Evolutionary conservation across 1,140 invertebrate genomes (phyloP).

Genomic region (Odontomachus brunneus): DNA sequence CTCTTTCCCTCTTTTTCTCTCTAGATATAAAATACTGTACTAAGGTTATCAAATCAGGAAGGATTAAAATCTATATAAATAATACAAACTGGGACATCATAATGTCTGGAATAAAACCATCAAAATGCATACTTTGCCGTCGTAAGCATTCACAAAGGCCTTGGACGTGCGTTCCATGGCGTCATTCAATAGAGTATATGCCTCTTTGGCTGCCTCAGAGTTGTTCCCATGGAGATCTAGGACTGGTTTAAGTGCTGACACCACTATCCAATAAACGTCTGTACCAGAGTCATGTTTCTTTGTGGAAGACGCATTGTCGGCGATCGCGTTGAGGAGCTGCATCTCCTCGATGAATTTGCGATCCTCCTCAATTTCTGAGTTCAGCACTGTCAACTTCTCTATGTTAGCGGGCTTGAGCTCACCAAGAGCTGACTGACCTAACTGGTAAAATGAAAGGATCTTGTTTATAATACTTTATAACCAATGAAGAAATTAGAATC

Average conservation of each 20-base stretch:
- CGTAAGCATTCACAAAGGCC: conserved; percentile 88
- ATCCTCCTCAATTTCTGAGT: conserved; percentile 86
- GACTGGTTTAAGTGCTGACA: conserved; percentile 87
- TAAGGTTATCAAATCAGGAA: neutral
- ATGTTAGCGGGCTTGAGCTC: conserved; percentile 85
- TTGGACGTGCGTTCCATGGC: conserved; percentile 86
- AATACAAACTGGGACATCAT: no score
- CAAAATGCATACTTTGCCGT: conserved; percentile 86
- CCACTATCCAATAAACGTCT: conserved; percentile 89
- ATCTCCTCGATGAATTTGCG: conserved; percentile 89
- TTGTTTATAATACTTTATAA: neutral
- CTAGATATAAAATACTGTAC: neutral
- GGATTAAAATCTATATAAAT: neutral
- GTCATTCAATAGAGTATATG: conserved; percentile 88
- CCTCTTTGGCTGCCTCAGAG: conserved; percentile 89
- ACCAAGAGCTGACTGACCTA: conserved; percentile 83
- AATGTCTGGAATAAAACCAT: neutral
- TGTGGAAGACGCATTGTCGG: conserved; percentile 86
- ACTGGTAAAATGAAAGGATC: conserved; percentile 62
- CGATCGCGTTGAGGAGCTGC: conserved; percentile 87
- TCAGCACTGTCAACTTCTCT: conserved; percentile 77
- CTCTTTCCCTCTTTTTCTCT: neutral
- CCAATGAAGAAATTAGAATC: neutral
- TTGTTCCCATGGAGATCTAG: conserved; percentile 89
- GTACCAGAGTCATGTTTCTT: conserved; percentile 86